Evolutionary conservation across 2,113 vertebrate species (phyloP).

Genomic region (Gnathonemus echidnorhynchus): DNA sequence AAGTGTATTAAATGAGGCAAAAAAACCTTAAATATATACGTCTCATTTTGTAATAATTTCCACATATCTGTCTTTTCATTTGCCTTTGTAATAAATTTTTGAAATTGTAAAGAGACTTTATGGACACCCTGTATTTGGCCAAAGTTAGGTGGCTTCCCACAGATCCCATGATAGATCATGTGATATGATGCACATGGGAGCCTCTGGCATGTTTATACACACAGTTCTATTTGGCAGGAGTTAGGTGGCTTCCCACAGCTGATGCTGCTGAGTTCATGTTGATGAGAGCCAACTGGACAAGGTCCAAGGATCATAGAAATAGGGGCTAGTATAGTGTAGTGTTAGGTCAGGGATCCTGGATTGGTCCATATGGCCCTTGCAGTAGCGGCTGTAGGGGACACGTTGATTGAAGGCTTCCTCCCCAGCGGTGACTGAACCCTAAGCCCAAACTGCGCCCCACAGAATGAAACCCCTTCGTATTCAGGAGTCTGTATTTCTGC

Average conservation of each 20-base stretch:
- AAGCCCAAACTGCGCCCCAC: background rate
- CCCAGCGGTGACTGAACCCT: background rate
- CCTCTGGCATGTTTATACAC: background rate
- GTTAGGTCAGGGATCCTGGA: background rate
- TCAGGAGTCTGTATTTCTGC: background rate
- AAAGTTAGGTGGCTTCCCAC: too few relatives aligned
- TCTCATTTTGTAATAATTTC: too few relatives aligned
- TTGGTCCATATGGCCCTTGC: background rate
- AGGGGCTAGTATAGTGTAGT: background rate
- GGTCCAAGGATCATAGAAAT: background rate
- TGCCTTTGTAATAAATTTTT: too few relatives aligned
- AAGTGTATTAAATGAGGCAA: too few relatives aligned
- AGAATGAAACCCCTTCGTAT: background rate
- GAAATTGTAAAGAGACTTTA: too few relatives aligned
- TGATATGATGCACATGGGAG: background rate
- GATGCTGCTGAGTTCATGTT: background rate
- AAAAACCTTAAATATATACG: too few relatives aligned
- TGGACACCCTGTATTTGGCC: background rate
- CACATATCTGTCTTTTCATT: too few relatives aligned
- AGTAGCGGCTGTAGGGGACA: background rate
- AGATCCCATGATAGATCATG: background rate
- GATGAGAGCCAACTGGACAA: background rate
- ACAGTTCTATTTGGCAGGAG: background rate
- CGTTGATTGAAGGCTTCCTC: background rate
- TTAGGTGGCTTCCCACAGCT: background rate